A percentile compares a stretch with the other conserved stretches of the same genome.
Evolutionary conservation across 64 coral and sea anemone genomes (phyloP).

Genomic region (Exaiptasia diaphana): DNA sequence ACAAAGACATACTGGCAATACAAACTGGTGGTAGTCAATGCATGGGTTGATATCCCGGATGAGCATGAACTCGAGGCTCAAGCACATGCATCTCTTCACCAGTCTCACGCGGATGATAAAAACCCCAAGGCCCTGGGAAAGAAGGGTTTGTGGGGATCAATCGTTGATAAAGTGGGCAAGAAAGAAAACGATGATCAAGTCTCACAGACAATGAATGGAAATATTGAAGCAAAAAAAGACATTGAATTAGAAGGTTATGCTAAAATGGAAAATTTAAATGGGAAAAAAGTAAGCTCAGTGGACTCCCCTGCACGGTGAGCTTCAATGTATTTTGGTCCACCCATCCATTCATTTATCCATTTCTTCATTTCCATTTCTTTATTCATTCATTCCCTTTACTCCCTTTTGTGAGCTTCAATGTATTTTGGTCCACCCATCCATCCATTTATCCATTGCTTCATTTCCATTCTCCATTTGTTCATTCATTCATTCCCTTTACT

Average conservation of each 20-base stretch:
- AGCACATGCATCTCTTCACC: slow-evolving; percentile 29
- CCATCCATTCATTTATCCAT: no score
- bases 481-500: background rate
- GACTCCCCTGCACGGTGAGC: no score
- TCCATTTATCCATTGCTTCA: no score
- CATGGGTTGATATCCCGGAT: slow-evolving; percentile 94
- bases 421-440: no score
- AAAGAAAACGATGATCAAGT: background rate
- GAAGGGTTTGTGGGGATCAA: slow-evolving; percentile 32
- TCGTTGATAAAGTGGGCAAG: background rate
- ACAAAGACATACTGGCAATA: slow-evolving; percentile 80
- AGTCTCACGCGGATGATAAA: background rate
- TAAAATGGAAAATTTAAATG: background rate
- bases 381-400: background rate
- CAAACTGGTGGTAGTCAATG: slow-evolving; percentile 88
- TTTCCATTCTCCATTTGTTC: background rate
- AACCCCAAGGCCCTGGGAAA: slow-evolving; percentile 10
- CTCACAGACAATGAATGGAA: background rate
- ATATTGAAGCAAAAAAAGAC: background rate
- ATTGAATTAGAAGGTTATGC: background rate
- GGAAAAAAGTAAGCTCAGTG: no score
- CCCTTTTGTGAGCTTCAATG: background rate
- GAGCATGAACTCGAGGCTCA: slow-evolving; percentile 58
- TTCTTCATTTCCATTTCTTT: no score
- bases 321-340: no score